Evolutionary conservation across 2,888 invertebrate species (phyloP).

Genomic region (Endotricha flammealis): DNA sequence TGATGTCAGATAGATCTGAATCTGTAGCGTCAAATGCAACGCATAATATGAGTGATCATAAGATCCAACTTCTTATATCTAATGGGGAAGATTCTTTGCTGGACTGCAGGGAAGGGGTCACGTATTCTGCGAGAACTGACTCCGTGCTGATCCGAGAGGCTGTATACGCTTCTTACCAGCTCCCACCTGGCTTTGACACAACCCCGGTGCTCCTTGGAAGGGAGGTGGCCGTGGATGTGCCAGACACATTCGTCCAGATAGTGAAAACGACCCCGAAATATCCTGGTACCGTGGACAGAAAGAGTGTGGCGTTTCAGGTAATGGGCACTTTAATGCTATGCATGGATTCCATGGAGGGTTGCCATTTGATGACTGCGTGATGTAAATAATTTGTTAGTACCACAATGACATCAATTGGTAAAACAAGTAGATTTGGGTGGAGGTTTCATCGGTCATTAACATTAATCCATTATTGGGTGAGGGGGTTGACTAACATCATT

Average conservation of each 20-base stretch:
- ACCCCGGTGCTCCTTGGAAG: conserved; percentile 71
- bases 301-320: conserved; percentile 71
- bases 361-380: conserved; percentile 9
- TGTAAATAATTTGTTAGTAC: neutral
- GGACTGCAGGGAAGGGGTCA: conserved; percentile 66
- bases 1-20: conserved; percentile 50
- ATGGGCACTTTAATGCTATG: conserved; percentile 48
- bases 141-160: conserved; percentile 71
- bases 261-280: conserved; percentile 86
- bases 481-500: conserved; percentile 5
- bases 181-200: conserved; percentile 69
- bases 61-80: conserved; percentile 65
- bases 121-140: conserved; percentile 71
- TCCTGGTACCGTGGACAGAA: conserved; percentile 78
- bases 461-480: neutral
- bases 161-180: conserved; percentile 67
- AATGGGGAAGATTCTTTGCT: conserved; percentile 67
- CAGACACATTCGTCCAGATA: conserved; percentile 90
- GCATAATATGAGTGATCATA: conserved; percentile 59
- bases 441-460: conserved; percentile 5
- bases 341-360: conserved; percentile 32
- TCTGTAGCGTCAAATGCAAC: conserved; percentile 52
- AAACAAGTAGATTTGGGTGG: conserved; percentile 1
- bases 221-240: conserved; percentile 92
- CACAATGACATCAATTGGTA: neutral